Evolutionary conservation across 2,888 invertebrate genomes (phyloP), one percentile per base, ranked within the genome.

Genomic region (Andrena hattorfiana): DNA sequence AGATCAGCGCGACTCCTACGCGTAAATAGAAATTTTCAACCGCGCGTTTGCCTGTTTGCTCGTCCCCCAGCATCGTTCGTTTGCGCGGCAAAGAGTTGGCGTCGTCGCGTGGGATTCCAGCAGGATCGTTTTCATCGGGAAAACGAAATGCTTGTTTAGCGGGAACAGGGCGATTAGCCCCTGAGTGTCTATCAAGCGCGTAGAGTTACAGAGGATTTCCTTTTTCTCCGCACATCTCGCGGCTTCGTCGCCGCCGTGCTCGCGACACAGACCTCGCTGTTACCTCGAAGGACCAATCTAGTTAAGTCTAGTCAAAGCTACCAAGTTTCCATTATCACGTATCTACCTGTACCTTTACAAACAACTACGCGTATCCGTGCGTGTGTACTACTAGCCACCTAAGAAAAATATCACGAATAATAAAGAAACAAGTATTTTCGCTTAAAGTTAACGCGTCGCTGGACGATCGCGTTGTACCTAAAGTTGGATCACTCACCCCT

Each of bases 211-310:
- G 20, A 26, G 51, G 62, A 54, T 64, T 26, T 71, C 32, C 49
- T 62, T 35, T 69, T 64, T 73, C 63, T 42, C 54, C 51, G 56
- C 26, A 35, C 42, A 28, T 42, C 59, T 64, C n/a, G 26, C 51
- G 3, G 60, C 56, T 35, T 59, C 28, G 32, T n/a, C n/a, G 2
- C 42, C 5, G 42, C 13, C 70, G 49, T 20, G 64, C 48, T 73
- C 32, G 16, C 66, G 56, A 56, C 70, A 69, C 69, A 56, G 80
- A 81, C 26, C 35, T 20, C 8, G 76, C 78, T 72, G 73, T 84
- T 89, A 81, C 73, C 83, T 82, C 82, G 69, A 88, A 87, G 90
- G 92, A 91, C 91, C 91, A 91, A 91, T 89, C 79, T 85, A 83
- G 69, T 72, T 76, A 70, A 63, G n/a, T 83, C 62, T 79, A 89